Evolutionary conservation across 1,140 invertebrate species (phyloP).

Genomic region (Goniozus legneri): DNA sequence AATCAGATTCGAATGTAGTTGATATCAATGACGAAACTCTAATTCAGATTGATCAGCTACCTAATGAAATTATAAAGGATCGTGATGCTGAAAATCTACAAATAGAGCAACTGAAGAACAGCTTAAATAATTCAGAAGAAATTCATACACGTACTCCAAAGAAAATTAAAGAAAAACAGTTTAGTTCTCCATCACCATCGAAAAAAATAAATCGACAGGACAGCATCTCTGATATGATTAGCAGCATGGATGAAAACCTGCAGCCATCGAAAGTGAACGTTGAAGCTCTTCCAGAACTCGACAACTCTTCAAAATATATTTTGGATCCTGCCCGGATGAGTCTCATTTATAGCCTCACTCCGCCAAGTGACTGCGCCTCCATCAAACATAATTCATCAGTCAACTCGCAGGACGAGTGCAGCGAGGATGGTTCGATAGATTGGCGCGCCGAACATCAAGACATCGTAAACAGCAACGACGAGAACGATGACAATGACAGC

Average conservation of each 20-base stretch:
- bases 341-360: conserved; percentile 44
- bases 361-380: conserved; percentile 22
- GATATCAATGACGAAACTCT: too few relatives aligned
- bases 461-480: not conserved
- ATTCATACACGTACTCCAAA: too few relatives aligned
- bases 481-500: not conserved
- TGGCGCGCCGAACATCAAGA: not conserved
- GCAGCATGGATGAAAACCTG: conserved; percentile 33
- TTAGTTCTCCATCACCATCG: too few relatives aligned
- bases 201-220: too few relatives aligned
- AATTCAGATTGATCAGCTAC: too few relatives aligned
- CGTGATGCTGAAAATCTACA: too few relatives aligned
- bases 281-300: conserved; percentile 21
- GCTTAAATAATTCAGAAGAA: too few relatives aligned
- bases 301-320: conserved; percentile 38
- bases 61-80: too few relatives aligned
- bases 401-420: not conserved
- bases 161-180: too few relatives aligned
- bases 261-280: conserved; percentile 25
- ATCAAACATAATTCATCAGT: too few relatives aligned
- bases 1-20: too few relatives aligned
- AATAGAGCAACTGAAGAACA: too few relatives aligned
- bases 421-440: not conserved
- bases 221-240: conserved; percentile 36
- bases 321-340: conserved; percentile 37